Conservation (phyloP, 2,888 invertebrate species). For the Cordilura impudica region DNA sequence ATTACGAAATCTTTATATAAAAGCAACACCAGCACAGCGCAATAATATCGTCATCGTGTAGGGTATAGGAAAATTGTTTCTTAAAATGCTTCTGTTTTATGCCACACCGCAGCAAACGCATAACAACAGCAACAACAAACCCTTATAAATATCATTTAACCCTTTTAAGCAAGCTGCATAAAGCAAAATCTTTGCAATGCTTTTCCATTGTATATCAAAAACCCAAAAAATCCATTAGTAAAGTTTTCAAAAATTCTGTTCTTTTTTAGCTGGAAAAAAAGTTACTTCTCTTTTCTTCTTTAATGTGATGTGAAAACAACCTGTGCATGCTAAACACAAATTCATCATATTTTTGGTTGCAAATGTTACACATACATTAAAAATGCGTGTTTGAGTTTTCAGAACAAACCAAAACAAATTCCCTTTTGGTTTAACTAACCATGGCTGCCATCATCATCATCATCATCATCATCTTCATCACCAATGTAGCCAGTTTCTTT, state of each 20-base stretch:
- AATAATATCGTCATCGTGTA: too few species aligned
- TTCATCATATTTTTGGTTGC: constrained; percentile 64
- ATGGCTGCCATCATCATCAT: constrained; percentile 25
- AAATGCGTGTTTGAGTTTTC: constrained; percentile 42
- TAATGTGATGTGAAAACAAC: constrained; percentile 42
- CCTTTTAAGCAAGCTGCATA: constrained; percentile 28
- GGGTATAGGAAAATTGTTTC: too few species aligned
- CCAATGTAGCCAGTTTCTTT: constrained; percentile 18
- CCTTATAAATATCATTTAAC: constrained; percentile 59
- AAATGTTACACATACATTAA: constrained; percentile 49
- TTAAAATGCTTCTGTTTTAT: constrained; percentile 59
- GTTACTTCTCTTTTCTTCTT: neutral
- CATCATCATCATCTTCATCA: neutral
- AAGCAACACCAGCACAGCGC: too few species aligned
- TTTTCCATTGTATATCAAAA: constrained; percentile 40
- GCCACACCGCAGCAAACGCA: constrained; percentile 50
- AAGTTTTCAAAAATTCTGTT: constrained; percentile 22
- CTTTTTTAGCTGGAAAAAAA: constrained; percentile 19
- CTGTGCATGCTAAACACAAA: constrained; percentile 65
- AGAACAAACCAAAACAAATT: constrained; percentile 46
- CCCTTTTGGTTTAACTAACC: constrained; percentile 23
- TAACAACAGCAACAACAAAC: constrained; percentile 24
- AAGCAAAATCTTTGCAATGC: neutral
- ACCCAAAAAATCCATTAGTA: constrained; percentile 55
- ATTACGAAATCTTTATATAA: too few species aligned